Conservation (phyloP, 2,113 vertebrate genomes). For the Solea solea region DNA sequence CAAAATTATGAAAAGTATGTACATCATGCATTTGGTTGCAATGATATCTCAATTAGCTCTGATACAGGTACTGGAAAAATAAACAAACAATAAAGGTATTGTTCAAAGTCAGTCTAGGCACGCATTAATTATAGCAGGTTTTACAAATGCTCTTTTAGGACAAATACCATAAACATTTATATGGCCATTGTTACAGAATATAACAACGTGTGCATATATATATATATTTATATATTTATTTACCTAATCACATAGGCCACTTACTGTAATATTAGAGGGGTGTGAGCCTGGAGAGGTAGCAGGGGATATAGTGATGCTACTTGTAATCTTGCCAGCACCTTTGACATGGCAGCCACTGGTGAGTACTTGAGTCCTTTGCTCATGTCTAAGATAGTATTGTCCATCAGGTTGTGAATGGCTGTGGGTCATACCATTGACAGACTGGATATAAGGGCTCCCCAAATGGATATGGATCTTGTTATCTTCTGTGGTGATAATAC, state of each 20-base stretch:
- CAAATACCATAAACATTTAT: constrained; percentile 26
- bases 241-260: constrained; percentile 90
- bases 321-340: constrained; percentile 92
- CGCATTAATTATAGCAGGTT: constrained; percentile 2
- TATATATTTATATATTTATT: neutral
- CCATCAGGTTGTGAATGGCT: constrained; percentile 80
- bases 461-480: constrained; percentile 99
- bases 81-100: constrained; percentile 4
- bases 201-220: neutral
- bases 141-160: constrained; percentile 12
- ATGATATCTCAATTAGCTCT: neutral
- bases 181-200: constrained; percentile 1
- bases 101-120: constrained; percentile 10
- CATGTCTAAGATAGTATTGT: constrained; percentile 84
- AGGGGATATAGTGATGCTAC: constrained; percentile 97
- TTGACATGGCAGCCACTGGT: constrained; percentile 87
- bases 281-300: constrained; percentile 88
- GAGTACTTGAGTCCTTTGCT: constrained; percentile 89
- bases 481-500: constrained; percentile 95
- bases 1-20: neutral
- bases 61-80: constrained; percentile 17
- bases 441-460: constrained; percentile 90
- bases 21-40: neutral
- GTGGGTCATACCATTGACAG: constrained; percentile 78
- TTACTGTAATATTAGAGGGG: constrained; percentile 94